Percentiles rank a stretch among this genome's conserved stretches.
These are phyloP conservation scores for Erithacus rubecula DNA, from an alignment of 2,797 vertebrate genomes.

Conservation along the genomic window DNA sequence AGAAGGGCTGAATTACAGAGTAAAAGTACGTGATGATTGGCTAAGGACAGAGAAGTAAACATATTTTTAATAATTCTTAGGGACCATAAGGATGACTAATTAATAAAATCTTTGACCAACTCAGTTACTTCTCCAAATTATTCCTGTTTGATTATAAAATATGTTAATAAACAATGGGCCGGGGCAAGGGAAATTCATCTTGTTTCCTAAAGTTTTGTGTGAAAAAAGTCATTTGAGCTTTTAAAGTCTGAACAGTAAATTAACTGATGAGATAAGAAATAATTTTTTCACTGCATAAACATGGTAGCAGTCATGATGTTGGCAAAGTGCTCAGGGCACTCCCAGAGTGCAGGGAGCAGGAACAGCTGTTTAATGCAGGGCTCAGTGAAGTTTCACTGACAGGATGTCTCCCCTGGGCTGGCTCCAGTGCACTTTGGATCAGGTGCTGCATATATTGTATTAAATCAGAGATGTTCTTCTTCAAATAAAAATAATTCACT, in stretches of 20 bases:
- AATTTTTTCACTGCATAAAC: not conserved
- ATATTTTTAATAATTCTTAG: not conserved
- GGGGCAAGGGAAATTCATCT: not conserved
- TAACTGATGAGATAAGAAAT: conserved; percentile 49
- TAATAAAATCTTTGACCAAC: not conserved
- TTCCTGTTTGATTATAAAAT: not conserved
- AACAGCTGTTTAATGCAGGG: not conserved
- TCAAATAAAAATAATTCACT: not conserved
- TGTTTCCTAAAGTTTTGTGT: not conserved
- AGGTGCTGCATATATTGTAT: not conserved
- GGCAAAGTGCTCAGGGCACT: not conserved
- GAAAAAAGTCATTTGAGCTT: not conserved
- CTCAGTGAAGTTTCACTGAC: not conserved
- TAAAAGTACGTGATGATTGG: not conserved
- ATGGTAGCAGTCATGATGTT: not conserved
- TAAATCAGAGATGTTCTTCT: not conserved
- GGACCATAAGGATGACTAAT: not conserved
- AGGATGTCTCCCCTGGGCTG: not conserved
- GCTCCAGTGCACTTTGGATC: not conserved
- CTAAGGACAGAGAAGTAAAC: not conserved
- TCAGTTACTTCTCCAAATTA: not conserved
- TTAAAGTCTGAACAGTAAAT: not conserved
- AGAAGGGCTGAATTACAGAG: not conserved
- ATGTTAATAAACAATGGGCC: not conserved
- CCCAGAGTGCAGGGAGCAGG: not conserved